Evolutionary conservation across 2,113 vertebrate species (phyloP).

Genomic region (Alethe castanea): DNA sequence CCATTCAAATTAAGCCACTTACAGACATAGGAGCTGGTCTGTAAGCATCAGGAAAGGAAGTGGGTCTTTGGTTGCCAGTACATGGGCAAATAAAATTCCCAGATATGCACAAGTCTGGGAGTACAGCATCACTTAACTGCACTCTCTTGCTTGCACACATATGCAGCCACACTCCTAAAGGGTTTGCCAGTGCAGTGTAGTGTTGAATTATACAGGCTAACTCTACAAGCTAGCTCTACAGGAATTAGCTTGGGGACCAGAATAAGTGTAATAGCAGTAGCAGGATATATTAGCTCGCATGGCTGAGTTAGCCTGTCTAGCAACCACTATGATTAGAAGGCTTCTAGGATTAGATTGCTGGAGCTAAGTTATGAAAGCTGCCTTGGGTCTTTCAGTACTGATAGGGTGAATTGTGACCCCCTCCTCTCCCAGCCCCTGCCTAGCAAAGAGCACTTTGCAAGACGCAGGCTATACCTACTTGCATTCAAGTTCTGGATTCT

Average conservation of each 20-base stretch:
- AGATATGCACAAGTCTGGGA: background rate
- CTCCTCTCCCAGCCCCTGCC: background rate
- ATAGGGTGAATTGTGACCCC: rapidly evolving
- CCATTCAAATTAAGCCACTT: slow-evolving; percentile 1
- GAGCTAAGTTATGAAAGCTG: background rate
- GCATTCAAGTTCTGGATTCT: background rate
- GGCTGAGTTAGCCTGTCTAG: slow-evolving; percentile 10
- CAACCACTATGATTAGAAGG: background rate
- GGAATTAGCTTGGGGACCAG: slow-evolving; percentile 15
- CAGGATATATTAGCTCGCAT: background rate
- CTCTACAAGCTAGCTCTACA: background rate
- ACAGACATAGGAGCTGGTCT: background rate
- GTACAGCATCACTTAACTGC: background rate
- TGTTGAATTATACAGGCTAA: slow-evolving; percentile 27
- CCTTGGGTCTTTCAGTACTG: background rate
- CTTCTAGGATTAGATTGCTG: background rate
- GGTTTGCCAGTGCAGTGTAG: slow-evolving; percentile 3
- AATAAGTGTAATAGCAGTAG: slow-evolving; percentile 8
- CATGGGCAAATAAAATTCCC: background rate
- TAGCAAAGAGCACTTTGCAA: background rate
- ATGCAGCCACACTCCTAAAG: background rate
- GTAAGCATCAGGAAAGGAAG: background rate
- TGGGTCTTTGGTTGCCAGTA: background rate
- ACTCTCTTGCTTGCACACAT: background rate
- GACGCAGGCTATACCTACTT: background rate